Conservation (phyloP, 2,797 vertebrate genomes). For the Simalia tracyae region DNA sequence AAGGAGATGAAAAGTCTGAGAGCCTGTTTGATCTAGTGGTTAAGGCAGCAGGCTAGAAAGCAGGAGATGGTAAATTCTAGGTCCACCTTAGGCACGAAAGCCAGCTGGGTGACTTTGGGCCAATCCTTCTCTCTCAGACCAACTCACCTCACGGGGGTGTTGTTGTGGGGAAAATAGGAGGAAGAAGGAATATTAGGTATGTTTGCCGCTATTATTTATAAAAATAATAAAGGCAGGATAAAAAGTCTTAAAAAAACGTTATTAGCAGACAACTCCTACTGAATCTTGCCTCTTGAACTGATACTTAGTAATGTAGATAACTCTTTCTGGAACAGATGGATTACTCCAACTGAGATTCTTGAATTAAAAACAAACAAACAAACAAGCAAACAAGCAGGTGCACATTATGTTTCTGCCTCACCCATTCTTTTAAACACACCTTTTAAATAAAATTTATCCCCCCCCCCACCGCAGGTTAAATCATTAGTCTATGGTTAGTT, state of each 20-base stretch:
- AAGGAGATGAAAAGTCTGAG: background rate
- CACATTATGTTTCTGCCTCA: background rate
- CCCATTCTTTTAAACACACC: background rate
- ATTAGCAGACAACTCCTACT: background rate
- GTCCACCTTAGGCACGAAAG: too few species aligned
- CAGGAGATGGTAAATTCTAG: too few species aligned
- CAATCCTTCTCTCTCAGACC: too few species aligned
- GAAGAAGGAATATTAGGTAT: too few species aligned
- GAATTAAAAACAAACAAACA: background rate
- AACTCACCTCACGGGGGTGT: too few species aligned
- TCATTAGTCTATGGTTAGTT: conserved; percentile 37
- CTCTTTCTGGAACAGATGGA: background rate
- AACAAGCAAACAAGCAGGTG: background rate
- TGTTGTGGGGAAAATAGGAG: too few species aligned
- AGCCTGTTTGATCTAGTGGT: too few species aligned
- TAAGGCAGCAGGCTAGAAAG: too few species aligned
- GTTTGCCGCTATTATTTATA: too few species aligned
- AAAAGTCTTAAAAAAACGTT: too few species aligned
- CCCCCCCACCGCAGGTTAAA: conserved; percentile 17
- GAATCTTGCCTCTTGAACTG: background rate
- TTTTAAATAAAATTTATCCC: conserved; percentile 30
- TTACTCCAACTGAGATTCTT: background rate
- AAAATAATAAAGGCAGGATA: too few species aligned
- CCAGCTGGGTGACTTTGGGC: too few species aligned
- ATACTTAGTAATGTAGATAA: background rate